phyloP scores from a whole-genome alignment of 2,888 invertebrate genomes.

The Hydraecia micacea region DNA sequence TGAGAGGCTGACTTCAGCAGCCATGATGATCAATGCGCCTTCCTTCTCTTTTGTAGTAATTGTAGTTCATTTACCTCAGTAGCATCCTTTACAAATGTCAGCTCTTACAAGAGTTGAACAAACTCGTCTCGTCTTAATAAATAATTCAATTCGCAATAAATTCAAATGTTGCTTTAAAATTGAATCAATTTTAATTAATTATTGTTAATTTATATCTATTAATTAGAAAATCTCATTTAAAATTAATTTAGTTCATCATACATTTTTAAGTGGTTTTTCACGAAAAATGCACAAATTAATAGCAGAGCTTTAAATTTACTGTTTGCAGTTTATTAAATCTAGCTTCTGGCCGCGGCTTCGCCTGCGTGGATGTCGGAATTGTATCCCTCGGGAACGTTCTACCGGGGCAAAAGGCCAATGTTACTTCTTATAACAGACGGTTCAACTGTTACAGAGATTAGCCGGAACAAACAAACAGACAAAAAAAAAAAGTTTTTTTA shows the following conservation, averaged over 20 bases:
- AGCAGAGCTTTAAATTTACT: background rate
- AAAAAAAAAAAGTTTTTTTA: too few species aligned
- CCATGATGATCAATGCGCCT: background rate
- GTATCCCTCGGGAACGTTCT: too few species aligned
- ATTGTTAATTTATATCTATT: background rate
- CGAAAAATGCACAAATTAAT: background rate
- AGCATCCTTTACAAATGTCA: background rate
- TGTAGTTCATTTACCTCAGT: background rate
- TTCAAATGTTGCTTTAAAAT: background rate
- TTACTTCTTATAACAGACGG: too few species aligned
- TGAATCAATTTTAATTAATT: constrained; percentile 3
- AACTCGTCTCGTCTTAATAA: constrained; percentile 1
- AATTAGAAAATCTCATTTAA: background rate
- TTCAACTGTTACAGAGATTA: too few species aligned
- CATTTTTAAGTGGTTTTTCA: background rate
- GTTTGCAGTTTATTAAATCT: background rate
- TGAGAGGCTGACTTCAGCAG: background rate
- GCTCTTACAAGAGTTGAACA: background rate
- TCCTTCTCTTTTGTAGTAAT: too few species aligned
- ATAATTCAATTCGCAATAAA: background rate
- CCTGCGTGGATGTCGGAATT: too few species aligned
- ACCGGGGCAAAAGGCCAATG: too few species aligned
- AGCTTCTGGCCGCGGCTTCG: too few species aligned
- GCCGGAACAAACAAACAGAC: too few species aligned
- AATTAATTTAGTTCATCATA: background rate